Percentiles rank a stretch among this genome's conserved stretches.
Evolutionary conservation across 2,113 vertebrate genomes (phyloP).

Genomic region (Scytalopus superciliaris): DNA sequence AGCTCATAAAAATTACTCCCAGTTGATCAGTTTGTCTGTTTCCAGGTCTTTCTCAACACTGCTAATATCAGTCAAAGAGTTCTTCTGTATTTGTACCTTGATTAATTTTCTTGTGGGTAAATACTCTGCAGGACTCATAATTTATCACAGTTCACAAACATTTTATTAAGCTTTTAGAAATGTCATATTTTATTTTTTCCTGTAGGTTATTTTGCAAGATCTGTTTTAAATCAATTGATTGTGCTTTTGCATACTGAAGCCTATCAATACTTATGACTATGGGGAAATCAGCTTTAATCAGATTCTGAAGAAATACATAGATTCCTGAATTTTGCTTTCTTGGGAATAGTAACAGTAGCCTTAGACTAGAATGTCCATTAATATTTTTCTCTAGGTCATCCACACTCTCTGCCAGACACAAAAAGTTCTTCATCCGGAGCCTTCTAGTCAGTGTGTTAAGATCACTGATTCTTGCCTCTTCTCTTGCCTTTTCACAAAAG

Average conservation of each 20-base stretch:
- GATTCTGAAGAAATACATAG: background rate
- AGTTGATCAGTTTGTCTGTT: background rate
- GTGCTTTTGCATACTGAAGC: background rate
- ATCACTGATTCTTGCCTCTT: background rate
- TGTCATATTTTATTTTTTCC: background rate
- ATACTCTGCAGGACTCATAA: background rate
- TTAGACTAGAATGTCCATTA: background rate
- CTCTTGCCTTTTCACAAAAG: background rate
- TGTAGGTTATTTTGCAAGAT: background rate
- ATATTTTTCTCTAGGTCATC: background rate
- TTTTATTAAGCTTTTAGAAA: background rate
- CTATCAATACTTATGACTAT: background rate
- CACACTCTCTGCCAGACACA: background rate
- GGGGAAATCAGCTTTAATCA: background rate
- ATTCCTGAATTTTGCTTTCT: background rate
- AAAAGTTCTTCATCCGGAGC: background rate
- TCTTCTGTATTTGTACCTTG: background rate
- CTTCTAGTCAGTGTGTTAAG: background rate
- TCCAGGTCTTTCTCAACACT: background rate
- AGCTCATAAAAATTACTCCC: accelerated
- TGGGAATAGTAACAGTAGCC: background rate
- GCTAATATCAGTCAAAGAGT: background rate
- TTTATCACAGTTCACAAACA: background rate
- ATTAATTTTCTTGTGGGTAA: background rate
- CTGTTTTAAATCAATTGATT: background rate